A percentile compares a stretch with the other conserved stretches of the same genome.
Conservation (phyloP, 2,113 vertebrate genomes). For the Propithecus coquereli region DNA sequence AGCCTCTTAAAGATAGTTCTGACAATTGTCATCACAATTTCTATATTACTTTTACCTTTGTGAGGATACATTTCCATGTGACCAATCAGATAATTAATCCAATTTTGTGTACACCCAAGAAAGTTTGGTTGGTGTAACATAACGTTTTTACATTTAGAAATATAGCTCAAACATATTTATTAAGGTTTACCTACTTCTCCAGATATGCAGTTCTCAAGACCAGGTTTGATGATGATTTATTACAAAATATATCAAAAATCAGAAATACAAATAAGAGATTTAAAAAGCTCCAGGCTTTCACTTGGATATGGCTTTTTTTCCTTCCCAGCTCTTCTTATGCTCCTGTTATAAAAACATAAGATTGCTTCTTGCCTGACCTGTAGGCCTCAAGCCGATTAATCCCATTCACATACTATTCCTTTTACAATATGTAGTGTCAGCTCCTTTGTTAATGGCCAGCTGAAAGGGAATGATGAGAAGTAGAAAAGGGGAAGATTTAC, state of each 20-base stretch:
- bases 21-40: not conserved
- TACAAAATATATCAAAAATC: not conserved
- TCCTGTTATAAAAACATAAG: conserved; percentile 37
- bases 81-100: not conserved
- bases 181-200: not conserved
- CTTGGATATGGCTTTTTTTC: not conserved
- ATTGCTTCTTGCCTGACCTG: not conserved
- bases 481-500: not conserved
- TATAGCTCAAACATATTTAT: not conserved
- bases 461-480: not conserved
- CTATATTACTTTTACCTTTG: not conserved
- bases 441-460: conserved; percentile 10
- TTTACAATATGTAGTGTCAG: not conserved
- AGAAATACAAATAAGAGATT: not conserved
- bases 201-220: not conserved
- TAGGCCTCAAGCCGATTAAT: not conserved
- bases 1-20: not conserved
- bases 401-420: not conserved
- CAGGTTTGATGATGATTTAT: conserved; percentile 12
- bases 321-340: not conserved
- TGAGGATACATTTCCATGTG: not conserved
- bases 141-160: not conserved
- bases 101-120: not conserved
- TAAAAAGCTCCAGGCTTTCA: not conserved
- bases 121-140: not conserved